Conservation (phyloP, 1,140 invertebrate species). For the Heterodera schachtii region DNA sequence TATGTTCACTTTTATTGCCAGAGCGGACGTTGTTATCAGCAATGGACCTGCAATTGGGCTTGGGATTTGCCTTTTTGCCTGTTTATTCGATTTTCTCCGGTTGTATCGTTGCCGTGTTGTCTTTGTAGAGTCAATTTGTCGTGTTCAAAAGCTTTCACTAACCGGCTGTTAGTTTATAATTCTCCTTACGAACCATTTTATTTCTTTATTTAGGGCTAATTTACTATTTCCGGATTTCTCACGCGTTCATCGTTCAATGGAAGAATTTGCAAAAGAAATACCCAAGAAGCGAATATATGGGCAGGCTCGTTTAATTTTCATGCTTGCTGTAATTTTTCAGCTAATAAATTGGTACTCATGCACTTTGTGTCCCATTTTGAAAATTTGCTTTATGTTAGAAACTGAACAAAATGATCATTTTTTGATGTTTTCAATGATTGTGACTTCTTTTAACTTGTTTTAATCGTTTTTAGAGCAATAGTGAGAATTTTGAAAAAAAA, state of each 20-base stretch:
- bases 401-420: too few species aligned
- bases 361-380: too few species aligned
- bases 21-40: conserved; percentile 73
- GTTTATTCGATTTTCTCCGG: conserved; percentile 71
- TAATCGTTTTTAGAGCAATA: too few species aligned
- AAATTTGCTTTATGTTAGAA: too few species aligned
- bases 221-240: conserved; percentile 74
- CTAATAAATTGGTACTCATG: too few species aligned
- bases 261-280: conserved; percentile 72
- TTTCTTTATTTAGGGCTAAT: conserved; percentile 73
- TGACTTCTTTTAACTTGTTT: too few species aligned
- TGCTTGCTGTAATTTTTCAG: too few species aligned
- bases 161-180: conserved; percentile 70
- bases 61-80: conserved; percentile 78
- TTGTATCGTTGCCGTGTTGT: conserved; percentile 77
- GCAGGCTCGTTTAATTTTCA: conserved; percentile 8
- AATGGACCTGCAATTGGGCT: conserved; percentile 96
- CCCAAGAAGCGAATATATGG: conserved; percentile 67
- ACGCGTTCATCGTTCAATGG: conserved; percentile 90
- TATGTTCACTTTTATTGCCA: not conserved
- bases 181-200: not conserved
- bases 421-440: too few species aligned
- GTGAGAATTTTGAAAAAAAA: too few species aligned
- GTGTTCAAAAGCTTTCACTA: conserved; percentile 84
- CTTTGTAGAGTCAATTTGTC: conserved; percentile 90